Evolutionary conservation across 2,888 invertebrate genomes (phyloP).

Genomic region (Mellilla xanthometata): DNA sequence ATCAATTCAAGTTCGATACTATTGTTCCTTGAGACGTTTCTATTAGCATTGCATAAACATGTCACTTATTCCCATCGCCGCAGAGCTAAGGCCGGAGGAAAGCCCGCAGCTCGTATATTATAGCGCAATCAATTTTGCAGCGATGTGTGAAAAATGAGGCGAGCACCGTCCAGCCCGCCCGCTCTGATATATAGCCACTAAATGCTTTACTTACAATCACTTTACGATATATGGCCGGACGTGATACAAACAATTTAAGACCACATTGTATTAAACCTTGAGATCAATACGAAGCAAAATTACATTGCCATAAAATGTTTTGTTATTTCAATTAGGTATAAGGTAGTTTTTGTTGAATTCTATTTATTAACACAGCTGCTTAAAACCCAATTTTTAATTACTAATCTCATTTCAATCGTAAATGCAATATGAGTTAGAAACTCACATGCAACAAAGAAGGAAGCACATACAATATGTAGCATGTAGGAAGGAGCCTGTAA

Average conservation of each 20-base stretch:
- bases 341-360: too few relatives aligned
- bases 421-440: too few relatives aligned
- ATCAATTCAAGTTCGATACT: constrained; percentile 41
- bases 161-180: constrained; percentile 27
- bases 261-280: too few relatives aligned
- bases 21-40: constrained; percentile 34
- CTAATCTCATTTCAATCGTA: too few relatives aligned
- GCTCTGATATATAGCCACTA: constrained; percentile 54
- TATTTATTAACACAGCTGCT: too few relatives aligned
- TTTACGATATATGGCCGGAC: constrained; percentile 49
- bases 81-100: constrained; percentile 7
- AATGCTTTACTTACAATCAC: constrained; percentile 58
- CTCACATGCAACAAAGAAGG: too few relatives aligned
- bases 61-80: not conserved
- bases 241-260: constrained; percentile 40
- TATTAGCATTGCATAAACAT: constrained; percentile 29
- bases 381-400: too few relatives aligned
- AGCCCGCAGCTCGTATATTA: constrained; percentile 34
- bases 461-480: constrained; percentile 6
- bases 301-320: too few relatives aligned
- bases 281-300: too few relatives aligned
- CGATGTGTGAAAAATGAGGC: constrained; percentile 9
- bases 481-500: not conserved
- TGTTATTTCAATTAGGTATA: too few relatives aligned
- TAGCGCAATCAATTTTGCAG: constrained; percentile 10